These are phyloP conservation scores for Origma solitaria DNA, from an alignment of 2,113 vertebrate species.

Conservation along the genomic window DNA sequence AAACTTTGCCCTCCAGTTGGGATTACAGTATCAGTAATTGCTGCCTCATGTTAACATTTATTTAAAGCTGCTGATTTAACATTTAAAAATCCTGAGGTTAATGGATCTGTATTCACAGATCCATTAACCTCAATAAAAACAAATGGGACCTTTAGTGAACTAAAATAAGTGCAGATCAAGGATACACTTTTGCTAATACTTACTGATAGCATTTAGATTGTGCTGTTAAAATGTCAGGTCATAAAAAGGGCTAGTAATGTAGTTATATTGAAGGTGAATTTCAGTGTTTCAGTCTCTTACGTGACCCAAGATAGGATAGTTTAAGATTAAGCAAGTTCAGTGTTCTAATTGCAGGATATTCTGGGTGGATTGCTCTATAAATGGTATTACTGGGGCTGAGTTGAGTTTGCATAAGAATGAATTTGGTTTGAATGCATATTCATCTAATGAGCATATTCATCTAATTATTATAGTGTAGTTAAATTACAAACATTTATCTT, in stretches of 20 bases:
- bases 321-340: slow-evolving; percentile 54
- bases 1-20: slow-evolving; percentile 75
- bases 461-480: neutral
- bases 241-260: slow-evolving; percentile 60
- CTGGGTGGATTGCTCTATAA: slow-evolving; percentile 23
- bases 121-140: slow-evolving; percentile 85
- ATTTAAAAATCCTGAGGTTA: slow-evolving; percentile 82
- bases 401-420: slow-evolving; percentile 13
- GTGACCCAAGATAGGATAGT: slow-evolving; percentile 44
- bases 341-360: slow-evolving; percentile 49
- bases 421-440: slow-evolving; percentile 23
- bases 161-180: slow-evolving; percentile 76
- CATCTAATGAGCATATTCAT: neutral
- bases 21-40: slow-evolving; percentile 77
- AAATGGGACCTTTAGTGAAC: slow-evolving; percentile 81
- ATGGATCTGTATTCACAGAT: slow-evolving; percentile 74
- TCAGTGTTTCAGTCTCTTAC: slow-evolving; percentile 37
- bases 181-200: slow-evolving; percentile 74
- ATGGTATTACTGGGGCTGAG: neutral
- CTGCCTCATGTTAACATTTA: slow-evolving; percentile 78
- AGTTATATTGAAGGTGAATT: slow-evolving; percentile 75
- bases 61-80: slow-evolving; percentile 85
- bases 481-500: slow-evolving; percentile 39
- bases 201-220: slow-evolving; percentile 74
- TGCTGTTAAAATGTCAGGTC: slow-evolving; percentile 76